These are phyloP conservation scores for Cochlearius cochlearius DNA, from an alignment of 2,113 vertebrate species.

Conservation along the genomic window DNA sequence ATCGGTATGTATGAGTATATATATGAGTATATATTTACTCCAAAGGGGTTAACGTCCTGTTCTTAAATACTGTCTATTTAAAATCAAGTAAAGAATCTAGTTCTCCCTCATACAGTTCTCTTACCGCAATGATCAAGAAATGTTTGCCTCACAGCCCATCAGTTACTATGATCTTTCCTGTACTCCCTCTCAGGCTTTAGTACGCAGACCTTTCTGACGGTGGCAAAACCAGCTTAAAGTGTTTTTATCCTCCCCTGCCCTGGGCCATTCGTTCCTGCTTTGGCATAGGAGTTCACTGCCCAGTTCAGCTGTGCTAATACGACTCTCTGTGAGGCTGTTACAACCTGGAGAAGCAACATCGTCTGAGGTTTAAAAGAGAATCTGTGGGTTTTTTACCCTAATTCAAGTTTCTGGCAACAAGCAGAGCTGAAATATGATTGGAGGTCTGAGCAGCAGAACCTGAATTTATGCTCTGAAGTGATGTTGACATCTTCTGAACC, in stretches of 20 bases:
- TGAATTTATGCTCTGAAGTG: neutral
- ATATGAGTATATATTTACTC: neutral
- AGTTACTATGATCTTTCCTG: neutral
- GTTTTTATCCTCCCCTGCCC: neutral
- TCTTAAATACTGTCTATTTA: neutral
- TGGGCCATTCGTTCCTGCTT: neutral
- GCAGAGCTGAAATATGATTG: neutral
- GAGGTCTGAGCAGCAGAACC: neutral
- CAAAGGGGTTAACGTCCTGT: neutral
- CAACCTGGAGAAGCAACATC: neutral
- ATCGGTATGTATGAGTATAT: neutral
- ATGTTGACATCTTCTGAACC: neutral
- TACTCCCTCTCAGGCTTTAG: neutral
- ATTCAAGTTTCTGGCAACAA: neutral
- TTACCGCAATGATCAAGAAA: neutral
- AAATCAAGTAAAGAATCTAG: neutral
- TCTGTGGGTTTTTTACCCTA: neutral
- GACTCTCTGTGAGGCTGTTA: neutral
- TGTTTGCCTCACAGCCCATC: neutral
- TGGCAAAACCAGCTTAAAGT: neutral
- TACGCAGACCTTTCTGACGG: neutral
- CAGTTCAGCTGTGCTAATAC: neutral
- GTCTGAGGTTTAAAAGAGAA: neutral
- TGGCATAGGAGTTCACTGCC: neutral
- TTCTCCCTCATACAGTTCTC: neutral